These are phyloP conservation scores for Speoplatyrhinus poulsoni DNA, from an alignment of 2,113 vertebrate genomes.

Conservation along the genomic window DNA sequence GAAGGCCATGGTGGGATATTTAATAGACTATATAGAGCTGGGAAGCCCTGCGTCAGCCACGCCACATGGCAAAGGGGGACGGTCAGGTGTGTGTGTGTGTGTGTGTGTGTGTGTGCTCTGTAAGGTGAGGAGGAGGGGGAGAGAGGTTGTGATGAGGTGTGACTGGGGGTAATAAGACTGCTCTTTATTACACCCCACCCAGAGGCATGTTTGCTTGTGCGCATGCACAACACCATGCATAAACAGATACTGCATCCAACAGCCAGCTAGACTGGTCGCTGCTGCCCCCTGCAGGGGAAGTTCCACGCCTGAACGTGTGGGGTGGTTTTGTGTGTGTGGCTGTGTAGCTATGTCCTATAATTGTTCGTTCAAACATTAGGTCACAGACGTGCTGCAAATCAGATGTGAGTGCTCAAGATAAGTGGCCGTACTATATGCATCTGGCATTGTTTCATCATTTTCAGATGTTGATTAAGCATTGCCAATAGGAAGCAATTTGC, in stretches of 20 bases:
- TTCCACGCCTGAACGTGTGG: slow-evolving; percentile 1
- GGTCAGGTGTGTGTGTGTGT: slow-evolving; percentile 24
- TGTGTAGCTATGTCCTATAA: slow-evolving; percentile 7
- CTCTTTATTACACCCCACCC: slow-evolving; percentile 61
- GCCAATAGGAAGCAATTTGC: slow-evolving; percentile 32
- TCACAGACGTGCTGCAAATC: too few species aligned
- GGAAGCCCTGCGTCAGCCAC: slow-evolving; percentile 52
- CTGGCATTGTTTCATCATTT: slow-evolving; percentile 6
- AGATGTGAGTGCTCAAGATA: background rate
- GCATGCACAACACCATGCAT: slow-evolving; percentile 68
- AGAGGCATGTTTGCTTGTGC: slow-evolving; percentile 75
- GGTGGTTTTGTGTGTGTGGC: slow-evolving; percentile 4
- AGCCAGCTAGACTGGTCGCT: slow-evolving; percentile 61
- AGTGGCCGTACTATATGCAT: background rate
- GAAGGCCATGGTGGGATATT: slow-evolving; percentile 66
- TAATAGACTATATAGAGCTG: slow-evolving; percentile 66
- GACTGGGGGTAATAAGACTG: slow-evolving; percentile 67
- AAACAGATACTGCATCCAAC: slow-evolving; percentile 59
- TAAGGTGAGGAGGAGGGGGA: slow-evolving; percentile 36
- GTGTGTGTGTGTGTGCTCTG: slow-evolving; percentile 57
- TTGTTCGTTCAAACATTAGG: slow-evolving; percentile 1
- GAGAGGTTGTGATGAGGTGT: slow-evolving; percentile 46
- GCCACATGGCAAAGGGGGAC: slow-evolving; percentile 36
- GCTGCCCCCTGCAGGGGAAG: slow-evolving; percentile 75
- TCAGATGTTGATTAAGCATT: slow-evolving; percentile 24